These are phyloP conservation scores for Sternarchorhynchus goeldii DNA, from an alignment of 2,797 vertebrate species.

Conservation along the genomic window DNA sequence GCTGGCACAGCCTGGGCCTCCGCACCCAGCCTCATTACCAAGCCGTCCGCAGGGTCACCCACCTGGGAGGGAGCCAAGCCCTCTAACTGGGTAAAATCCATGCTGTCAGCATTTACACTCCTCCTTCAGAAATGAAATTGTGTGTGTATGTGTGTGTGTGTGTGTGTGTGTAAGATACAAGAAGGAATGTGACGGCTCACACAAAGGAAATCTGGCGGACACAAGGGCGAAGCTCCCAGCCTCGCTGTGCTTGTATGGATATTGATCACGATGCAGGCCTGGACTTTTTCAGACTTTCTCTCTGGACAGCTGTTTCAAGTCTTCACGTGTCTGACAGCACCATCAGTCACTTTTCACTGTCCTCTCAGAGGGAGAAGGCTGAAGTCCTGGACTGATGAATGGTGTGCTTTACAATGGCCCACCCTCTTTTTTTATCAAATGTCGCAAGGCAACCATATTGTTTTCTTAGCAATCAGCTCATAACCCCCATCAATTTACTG, in stretches of 20 bases:
- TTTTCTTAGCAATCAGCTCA: slow-evolving; percentile 69
- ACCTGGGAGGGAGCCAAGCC: slow-evolving; percentile 20
- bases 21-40: slow-evolving; percentile 36
- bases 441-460: slow-evolving; percentile 66
- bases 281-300: slow-evolving; percentile 39
- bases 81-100: slow-evolving; percentile 33
- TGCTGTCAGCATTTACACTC: slow-evolving; percentile 39
- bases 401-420: slow-evolving; percentile 60
- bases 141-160: slow-evolving; percentile 6
- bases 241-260: slow-evolving; percentile 58
- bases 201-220: slow-evolving; percentile 12
- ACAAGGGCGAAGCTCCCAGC: not conserved
- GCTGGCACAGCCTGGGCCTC: slow-evolving; percentile 5
- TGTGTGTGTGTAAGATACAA: slow-evolving; percentile 3
- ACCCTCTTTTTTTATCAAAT: slow-evolving; percentile 69
- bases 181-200: slow-evolving; percentile 17
- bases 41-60: slow-evolving; percentile 31
- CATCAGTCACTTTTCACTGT: slow-evolving; percentile 69
- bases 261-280: slow-evolving; percentile 57
- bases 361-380: slow-evolving; percentile 63
- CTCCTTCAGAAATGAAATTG: slow-evolving; percentile 38
- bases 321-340: slow-evolving; percentile 68
- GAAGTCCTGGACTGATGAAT: slow-evolving; percentile 72
- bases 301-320: slow-evolving; percentile 59
- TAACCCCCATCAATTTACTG: slow-evolving; percentile 65